These are phyloP conservation scores for Paramormyrops hopkinsi DNA, from an alignment of 2,797 vertebrate genomes.

Conservation along the genomic window DNA sequence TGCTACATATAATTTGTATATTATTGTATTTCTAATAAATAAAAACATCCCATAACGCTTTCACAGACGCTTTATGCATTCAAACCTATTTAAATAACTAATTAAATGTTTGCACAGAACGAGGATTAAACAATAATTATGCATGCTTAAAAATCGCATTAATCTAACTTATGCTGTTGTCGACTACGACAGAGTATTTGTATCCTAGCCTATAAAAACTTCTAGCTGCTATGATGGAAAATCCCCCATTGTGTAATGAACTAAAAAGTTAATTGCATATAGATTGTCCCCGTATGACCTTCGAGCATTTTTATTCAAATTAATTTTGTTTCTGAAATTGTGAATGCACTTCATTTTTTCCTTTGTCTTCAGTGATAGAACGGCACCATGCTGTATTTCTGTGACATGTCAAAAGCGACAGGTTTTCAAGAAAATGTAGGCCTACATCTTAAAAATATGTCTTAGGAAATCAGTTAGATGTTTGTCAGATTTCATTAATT, in stretches of 20 bases:
- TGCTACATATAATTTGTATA: background rate
- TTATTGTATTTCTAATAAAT: background rate
- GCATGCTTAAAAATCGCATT: background rate
- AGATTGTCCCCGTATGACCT: background rate
- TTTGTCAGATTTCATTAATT: background rate
- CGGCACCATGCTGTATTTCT: background rate
- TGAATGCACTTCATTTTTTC: background rate
- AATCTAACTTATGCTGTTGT: background rate
- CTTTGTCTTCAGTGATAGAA: background rate
- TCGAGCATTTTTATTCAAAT: background rate
- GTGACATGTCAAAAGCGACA: background rate
- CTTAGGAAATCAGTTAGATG: background rate
- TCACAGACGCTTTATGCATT: background rate
- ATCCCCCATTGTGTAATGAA: background rate
- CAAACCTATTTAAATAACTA: background rate
- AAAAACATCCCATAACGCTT: background rate
- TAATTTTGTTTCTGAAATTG: background rate
- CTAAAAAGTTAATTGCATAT: conserved; percentile 6
- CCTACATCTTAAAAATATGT: background rate
- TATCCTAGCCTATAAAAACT: background rate
- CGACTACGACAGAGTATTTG: background rate
- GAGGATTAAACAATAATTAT: conserved; percentile 1
- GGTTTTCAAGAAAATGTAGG: background rate
- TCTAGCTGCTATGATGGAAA: background rate
- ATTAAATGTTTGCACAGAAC: conserved; percentile 2